Evolutionary conservation across 2,888 invertebrate genomes (phyloP), one percentile per base, ranked within the genome.

Genomic region (Amphimallon solstitiale): DNA sequence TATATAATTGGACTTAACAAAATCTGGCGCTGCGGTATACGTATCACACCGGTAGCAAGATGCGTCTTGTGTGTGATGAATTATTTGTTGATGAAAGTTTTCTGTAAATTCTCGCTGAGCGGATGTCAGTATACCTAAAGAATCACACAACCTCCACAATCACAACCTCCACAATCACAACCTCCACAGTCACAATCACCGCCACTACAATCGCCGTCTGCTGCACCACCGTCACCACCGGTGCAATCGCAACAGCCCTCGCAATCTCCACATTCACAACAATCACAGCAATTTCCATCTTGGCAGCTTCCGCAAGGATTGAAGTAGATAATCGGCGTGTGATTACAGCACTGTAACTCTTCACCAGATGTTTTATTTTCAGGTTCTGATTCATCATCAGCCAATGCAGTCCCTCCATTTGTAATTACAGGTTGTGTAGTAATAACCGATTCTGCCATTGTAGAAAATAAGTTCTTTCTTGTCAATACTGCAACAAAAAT

Each of bases 81-180:
- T n/a, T n/a, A n/a, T n/a, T n/a, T n/a, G n/a, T n/a, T n/a, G n/a
- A n/a, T n/a, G n/a, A n/a, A n/a, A n/a, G n/a, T n/a, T n/a, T n/a
- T n/a, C n/a, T n/a, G n/a, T n/a, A n/a, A n/a, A n/a, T n/a, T n/a
- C n/a, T n/a, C n/a, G n/a, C n/a, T n/a, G n/a, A n/a, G n/a, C n/a
- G n/a, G n/a, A n/a, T n/a, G n/a, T n/a, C n/a, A n/a, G n/a, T n/a
- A n/a, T n/a, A n/a, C n/a, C 5, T 29, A 49, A 14, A 49, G 29
- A 29, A 49, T 49, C 29, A 29, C 29, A 10, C 49, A 49, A 23
- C 29, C 49, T 2, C 49, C 49, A 21, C 49, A 49, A 21, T 49
- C 49, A 5, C 49, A 12, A 1, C 37, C 17, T 5, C 21, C 21
- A n/a, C 54, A 54, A n/a, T 38, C 40, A 14, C 54, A 38, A 19